phyloP scores from a whole-genome alignment of 1,140 invertebrate species.

The Leptinotarsa lineolata region DNA sequence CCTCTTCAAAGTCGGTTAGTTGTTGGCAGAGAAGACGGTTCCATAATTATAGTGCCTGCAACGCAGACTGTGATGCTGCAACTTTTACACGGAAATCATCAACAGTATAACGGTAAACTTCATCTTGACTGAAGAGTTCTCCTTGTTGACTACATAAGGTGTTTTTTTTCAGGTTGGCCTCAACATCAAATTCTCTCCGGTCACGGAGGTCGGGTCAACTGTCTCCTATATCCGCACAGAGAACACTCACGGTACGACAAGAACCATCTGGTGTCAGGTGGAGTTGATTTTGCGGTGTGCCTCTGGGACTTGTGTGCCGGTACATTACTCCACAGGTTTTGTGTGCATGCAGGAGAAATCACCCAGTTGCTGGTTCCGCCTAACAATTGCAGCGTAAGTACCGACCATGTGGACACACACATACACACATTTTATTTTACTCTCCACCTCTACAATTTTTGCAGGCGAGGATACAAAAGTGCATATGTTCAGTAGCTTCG shows the following conservation, averaged over 20 bases:
- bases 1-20: conserved; percentile 91
- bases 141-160: neutral
- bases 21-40: conserved; percentile 93
- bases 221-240: conserved; percentile 92
- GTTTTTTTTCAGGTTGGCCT: conserved; percentile 74
- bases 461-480: conserved; percentile 89
- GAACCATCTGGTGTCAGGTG: conserved; percentile 89
- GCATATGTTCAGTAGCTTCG: conserved; percentile 94
- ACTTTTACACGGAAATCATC: conserved; percentile 86
- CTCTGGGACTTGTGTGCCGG: conserved; percentile 96
- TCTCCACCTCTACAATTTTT: conserved; percentile 11
- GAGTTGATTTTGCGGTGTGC: conserved; percentile 96
- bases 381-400: conserved; percentile 83
- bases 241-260: conserved; percentile 92
- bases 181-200: conserved; percentile 87
- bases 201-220: conserved; percentile 93
- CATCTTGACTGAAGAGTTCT: neutral
- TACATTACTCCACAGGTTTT: conserved; percentile 89
- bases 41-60: conserved; percentile 95
- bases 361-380: conserved; percentile 91
- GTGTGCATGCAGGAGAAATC: conserved; percentile 93
- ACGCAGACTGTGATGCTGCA: conserved; percentile 95
- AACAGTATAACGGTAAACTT: conserved; percentile 79
- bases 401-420: no score
- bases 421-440: neutral